These are phyloP conservation scores for Amblyjoppa proteus DNA, from an alignment of 2,888 invertebrate species.

Conservation along the genomic window DNA sequence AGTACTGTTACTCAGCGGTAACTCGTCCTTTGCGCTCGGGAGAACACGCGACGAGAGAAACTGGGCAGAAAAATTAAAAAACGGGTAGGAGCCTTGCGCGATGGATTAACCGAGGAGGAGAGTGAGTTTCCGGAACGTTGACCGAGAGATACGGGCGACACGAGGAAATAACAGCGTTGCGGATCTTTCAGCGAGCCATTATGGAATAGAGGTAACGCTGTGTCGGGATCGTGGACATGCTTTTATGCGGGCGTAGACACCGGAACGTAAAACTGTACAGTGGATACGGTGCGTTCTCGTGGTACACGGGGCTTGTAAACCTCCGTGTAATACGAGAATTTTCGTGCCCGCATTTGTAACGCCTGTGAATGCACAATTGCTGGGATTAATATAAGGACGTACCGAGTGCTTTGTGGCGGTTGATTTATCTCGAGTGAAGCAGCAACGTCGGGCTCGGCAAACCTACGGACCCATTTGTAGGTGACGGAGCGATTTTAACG, in stretches of 20 bases:
- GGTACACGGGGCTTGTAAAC: constrained; percentile 10
- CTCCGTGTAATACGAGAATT: constrained; percentile 45
- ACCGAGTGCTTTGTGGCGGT: constrained; percentile 18
- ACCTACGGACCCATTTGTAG: constrained; percentile 28
- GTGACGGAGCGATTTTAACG: constrained; percentile 21
- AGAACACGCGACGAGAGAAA: constrained; percentile 58
- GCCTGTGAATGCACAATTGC: constrained; percentile 14
- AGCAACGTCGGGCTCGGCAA: constrained; percentile 34
- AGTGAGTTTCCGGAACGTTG: constrained; percentile 57
- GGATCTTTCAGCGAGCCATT: constrained; percentile 25
- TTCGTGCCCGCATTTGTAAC: not conserved
- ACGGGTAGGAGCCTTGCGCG: not conserved
- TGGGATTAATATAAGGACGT: not conserved
- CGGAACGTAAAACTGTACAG: constrained; percentile 42
- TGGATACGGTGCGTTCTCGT: constrained; percentile 26
- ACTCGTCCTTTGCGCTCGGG: constrained; percentile 52
- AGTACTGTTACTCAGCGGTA: not conserved
- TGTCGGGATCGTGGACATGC: constrained; percentile 18
- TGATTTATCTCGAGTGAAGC: constrained; percentile 23
- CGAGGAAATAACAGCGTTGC: constrained; percentile 46
- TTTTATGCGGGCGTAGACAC: constrained; percentile 61
- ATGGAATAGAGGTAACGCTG: constrained; percentile 3
- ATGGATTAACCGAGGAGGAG: constrained; percentile 34
- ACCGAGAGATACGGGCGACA: constrained; percentile 47
- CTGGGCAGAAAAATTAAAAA: constrained; percentile 35